phyloP scores from a whole-genome alignment of 2,888 invertebrate genomes.

The Melinopterus prodromus region DNA sequence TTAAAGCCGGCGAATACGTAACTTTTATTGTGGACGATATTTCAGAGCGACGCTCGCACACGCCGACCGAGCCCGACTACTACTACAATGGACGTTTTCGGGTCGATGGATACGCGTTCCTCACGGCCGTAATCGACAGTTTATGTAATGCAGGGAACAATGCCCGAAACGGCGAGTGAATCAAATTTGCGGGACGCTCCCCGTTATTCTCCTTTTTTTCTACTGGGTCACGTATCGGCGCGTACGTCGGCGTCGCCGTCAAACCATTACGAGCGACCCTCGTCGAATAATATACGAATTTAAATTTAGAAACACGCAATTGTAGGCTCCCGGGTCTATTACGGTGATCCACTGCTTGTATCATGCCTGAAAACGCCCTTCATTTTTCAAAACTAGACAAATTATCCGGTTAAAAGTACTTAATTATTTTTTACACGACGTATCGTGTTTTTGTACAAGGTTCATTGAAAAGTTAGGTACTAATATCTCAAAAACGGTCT shows the following conservation, averaged over 20 bases:
- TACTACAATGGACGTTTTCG: conserved; percentile 22
- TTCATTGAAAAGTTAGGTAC: no score
- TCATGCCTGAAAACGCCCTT: no score
- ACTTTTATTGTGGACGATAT: conserved; percentile 24
- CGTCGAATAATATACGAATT: background rate
- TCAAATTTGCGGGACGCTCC: background rate
- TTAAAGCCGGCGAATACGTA: conserved; percentile 16
- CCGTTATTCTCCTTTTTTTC: background rate
- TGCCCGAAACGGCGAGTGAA: background rate
- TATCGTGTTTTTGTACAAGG: no score
- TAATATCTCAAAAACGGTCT: no score
- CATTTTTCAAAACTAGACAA: no score
- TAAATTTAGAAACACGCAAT: background rate
- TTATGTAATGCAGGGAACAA: conserved; percentile 18
- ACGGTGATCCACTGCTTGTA: background rate
- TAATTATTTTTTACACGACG: no score
- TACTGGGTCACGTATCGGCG: background rate
- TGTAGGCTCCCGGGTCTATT: background rate
- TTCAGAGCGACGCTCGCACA: conserved; percentile 14
- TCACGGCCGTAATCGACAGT: conserved; percentile 24
- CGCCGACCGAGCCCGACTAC: background rate
- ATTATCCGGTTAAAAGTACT: no score
- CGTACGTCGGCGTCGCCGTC: background rate
- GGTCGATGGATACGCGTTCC: conserved; percentile 17
- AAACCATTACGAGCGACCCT: background rate